These are phyloP conservation scores for Zaprionus tsacasi DNA, from an alignment of 1,140 invertebrate species.

Conservation along the genomic window DNA sequence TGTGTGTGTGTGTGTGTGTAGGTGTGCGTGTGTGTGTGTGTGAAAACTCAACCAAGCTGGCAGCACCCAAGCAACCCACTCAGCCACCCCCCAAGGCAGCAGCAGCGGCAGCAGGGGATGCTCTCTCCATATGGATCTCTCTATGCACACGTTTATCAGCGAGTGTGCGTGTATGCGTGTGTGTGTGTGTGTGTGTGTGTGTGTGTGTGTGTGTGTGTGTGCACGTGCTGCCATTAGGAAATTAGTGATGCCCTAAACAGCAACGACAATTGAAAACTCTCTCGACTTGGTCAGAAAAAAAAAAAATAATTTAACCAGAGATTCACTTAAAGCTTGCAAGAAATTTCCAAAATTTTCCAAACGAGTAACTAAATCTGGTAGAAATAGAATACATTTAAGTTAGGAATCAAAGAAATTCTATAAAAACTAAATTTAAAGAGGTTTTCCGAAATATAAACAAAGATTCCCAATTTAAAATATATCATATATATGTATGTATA, in stretches of 20 bases:
- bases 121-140: constrained; percentile 27
- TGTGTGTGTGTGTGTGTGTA: not conserved
- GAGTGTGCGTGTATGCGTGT: not conserved
- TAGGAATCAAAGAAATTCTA: not conserved
- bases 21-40: constrained; percentile 3
- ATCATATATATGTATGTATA: no score
- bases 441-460: no score
- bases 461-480: no score
- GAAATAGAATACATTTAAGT: no score
- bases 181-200: constrained; percentile 1
- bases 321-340: constrained; percentile 9
- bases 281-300: not conserved
- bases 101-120: constrained; percentile 15
- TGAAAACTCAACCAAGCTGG: constrained; percentile 8
- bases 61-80: not conserved
- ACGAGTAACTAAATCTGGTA: not conserved
- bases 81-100: constrained; percentile 5
- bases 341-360: not conserved
- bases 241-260: constrained; percentile 37
- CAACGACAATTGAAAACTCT: constrained; percentile 30
- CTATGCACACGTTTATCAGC: constrained; percentile 10
- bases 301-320: not conserved
- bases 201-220: constrained; percentile 13
- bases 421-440: not conserved
- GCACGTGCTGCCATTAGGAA: constrained; percentile 29